Evolutionary conservation across 2,888 invertebrate genomes (phyloP).

Genomic region (Erynnis tages): DNA sequence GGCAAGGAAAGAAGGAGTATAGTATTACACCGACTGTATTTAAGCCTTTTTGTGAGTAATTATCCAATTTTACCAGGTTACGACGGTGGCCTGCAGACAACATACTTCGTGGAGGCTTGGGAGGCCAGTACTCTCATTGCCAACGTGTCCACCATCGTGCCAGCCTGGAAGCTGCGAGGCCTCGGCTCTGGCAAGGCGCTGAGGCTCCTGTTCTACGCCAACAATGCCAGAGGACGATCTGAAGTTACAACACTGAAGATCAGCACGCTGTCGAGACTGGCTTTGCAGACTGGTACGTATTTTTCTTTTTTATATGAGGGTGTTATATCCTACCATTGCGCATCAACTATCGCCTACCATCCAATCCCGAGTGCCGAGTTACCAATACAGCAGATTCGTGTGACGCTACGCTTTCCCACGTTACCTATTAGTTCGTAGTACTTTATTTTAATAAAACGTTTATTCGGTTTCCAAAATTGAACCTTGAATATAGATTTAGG

Average conservation of each 20-base stretch:
- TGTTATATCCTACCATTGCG: too few species aligned
- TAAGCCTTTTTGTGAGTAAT: neutral
- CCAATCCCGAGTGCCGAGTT: too few species aligned
- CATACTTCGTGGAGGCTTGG: constrained; percentile 87
- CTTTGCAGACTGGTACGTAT: constrained; percentile 63
- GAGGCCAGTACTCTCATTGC: constrained; percentile 83
- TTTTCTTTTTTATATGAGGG: too few species aligned
- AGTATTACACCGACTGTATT: too few species aligned
- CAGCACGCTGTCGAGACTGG: constrained; percentile 62
- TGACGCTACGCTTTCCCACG: too few species aligned
- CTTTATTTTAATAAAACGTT: too few species aligned
- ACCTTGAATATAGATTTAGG: too few species aligned
- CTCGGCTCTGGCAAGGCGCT: constrained; percentile 90
- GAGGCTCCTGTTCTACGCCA: constrained; percentile 89
- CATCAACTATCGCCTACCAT: too few species aligned
- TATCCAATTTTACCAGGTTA: constrained; percentile 74
- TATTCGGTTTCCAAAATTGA: too few species aligned
- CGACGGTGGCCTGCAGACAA: constrained; percentile 89
- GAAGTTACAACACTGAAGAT: constrained; percentile 80
- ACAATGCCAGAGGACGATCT: constrained; percentile 91
- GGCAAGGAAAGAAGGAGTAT: too few species aligned
- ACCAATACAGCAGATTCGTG: too few species aligned
- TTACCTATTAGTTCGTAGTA: too few species aligned
- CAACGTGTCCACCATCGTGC: constrained; percentile 86
- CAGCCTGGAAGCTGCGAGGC: constrained; percentile 88